Evolutionary conservation across 1,140 invertebrate genomes (phyloP).

Genomic region (Anadara kagoshimensis): DNA sequence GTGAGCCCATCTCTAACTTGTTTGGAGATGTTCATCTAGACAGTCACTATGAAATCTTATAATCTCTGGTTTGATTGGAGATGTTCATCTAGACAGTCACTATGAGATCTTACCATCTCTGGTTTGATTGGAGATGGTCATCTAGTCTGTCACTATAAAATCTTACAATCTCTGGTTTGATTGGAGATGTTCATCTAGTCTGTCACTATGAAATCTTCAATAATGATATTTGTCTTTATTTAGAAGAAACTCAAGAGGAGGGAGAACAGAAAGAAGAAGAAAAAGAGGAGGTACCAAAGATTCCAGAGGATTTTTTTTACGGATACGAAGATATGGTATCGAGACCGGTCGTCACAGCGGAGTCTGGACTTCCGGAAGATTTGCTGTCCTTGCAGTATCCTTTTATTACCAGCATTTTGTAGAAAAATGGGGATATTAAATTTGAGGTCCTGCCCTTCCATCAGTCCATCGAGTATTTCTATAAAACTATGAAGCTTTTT

Average conservation of each 20-base stretch:
- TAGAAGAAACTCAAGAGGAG: constrained; percentile 28
- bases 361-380: constrained; percentile 68
- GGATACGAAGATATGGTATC: constrained; percentile 66
- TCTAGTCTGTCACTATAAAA: too few relatives aligned
- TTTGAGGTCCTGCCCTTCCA: not conserved
- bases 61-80: too few relatives aligned
- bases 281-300: constrained; percentile 58
- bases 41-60: too few relatives aligned
- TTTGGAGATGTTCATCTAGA: too few relatives aligned
- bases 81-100: too few relatives aligned
- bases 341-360: constrained; percentile 60
- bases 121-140: too few relatives aligned
- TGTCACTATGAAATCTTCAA: too few relatives aligned
- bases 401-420: constrained; percentile 31
- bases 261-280: constrained; percentile 43
- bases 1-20: too few relatives aligned
- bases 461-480: not conserved
- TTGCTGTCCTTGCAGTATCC: constrained; percentile 68
- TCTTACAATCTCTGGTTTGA: too few relatives aligned
- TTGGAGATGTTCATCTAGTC: too few relatives aligned
- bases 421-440: not conserved
- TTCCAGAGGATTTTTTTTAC: constrained; percentile 71
- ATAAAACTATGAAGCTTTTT: not conserved
- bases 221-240: not conserved
- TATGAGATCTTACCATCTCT: too few relatives aligned